phyloP scores from a whole-genome alignment of 2,797 vertebrate genomes.

The Limnodromus scolopaceus region DNA sequence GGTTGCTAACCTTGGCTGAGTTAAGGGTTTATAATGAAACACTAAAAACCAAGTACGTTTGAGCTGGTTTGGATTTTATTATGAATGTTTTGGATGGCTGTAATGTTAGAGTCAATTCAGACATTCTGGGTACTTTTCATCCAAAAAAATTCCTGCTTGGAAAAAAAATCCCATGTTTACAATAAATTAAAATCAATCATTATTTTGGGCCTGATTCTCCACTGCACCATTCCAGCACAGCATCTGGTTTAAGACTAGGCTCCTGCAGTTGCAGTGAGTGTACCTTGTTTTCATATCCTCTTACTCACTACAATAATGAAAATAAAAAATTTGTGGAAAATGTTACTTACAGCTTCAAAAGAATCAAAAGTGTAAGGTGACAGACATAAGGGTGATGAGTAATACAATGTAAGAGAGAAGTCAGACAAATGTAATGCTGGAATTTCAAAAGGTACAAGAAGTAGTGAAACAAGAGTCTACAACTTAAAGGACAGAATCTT shows the following conservation, averaged over 20 bases:
- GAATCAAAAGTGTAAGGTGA: neutral
- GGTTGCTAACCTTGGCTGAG: constrained; percentile 67
- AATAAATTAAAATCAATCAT: constrained; percentile 65
- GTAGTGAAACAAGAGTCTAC: neutral
- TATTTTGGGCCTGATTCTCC: constrained; percentile 39
- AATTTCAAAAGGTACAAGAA: neutral
- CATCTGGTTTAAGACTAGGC: constrained; percentile 19
- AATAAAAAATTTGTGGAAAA: neutral
- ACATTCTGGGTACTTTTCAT: constrained; percentile 30
- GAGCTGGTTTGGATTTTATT: constrained; percentile 61
- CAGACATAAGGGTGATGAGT: neutral
- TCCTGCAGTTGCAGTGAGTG: neutral
- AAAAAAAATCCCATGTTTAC: constrained; percentile 56
- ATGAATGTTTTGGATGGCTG: constrained; percentile 63
- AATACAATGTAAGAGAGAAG: neutral
- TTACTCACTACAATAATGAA: neutral
- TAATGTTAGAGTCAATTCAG: constrained; percentile 50
- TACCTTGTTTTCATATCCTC: neutral
- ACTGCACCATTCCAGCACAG: neutral
- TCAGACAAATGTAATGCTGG: neutral
- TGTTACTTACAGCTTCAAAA: neutral
- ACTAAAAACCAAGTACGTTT: constrained; percentile 55
- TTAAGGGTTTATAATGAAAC: constrained; percentile 69
- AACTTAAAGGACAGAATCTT: neutral
- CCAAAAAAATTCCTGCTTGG: constrained; percentile 36